These are phyloP conservation scores for Drosophila ustulata DNA, from an alignment of 2,888 invertebrate species.

Conservation along the genomic window DNA sequence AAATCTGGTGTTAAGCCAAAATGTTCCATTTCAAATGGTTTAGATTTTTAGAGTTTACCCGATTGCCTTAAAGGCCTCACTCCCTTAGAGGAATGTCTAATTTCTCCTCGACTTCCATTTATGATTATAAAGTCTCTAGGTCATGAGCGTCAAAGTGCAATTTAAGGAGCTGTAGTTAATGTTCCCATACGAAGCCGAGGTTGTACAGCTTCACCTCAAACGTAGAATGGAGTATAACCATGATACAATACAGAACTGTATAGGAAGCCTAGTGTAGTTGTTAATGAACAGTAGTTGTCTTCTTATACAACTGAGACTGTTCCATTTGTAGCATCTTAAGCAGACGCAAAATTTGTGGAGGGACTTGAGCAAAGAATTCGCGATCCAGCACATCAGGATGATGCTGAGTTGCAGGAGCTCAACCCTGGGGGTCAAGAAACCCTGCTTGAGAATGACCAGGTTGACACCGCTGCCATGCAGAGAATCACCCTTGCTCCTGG, in stretches of 20 bases:
- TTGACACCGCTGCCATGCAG: not conserved
- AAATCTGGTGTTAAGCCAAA: no score
- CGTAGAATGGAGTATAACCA: no score
- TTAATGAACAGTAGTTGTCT: slow-evolving; percentile 5
- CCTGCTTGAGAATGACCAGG: not conserved
- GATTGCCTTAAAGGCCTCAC: no score
- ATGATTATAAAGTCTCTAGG: no score
- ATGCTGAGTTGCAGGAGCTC: not conserved
- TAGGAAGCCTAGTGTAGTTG: not conserved
- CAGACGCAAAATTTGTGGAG: not conserved
- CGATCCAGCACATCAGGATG: not conserved
- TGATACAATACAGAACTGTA: slow-evolving; percentile 19
- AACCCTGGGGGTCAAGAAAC: not conserved
- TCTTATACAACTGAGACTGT: slow-evolving; percentile 4
- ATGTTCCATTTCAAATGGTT: no score
- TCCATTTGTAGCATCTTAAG: slow-evolving; percentile 4
- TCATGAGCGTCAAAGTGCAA: no score
- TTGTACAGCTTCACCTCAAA: no score
- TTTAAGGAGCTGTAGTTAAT: no score
- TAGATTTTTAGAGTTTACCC: no score
- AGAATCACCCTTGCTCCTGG: slow-evolving; percentile 4
- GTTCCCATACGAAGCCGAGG: no score
- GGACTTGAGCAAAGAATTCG: not conserved
- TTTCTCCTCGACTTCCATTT: no score
- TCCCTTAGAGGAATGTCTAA: no score